Evolutionary conservation across 2,797 vertebrate species (phyloP).

Genomic region (Gallinago nigripennis): DNA sequence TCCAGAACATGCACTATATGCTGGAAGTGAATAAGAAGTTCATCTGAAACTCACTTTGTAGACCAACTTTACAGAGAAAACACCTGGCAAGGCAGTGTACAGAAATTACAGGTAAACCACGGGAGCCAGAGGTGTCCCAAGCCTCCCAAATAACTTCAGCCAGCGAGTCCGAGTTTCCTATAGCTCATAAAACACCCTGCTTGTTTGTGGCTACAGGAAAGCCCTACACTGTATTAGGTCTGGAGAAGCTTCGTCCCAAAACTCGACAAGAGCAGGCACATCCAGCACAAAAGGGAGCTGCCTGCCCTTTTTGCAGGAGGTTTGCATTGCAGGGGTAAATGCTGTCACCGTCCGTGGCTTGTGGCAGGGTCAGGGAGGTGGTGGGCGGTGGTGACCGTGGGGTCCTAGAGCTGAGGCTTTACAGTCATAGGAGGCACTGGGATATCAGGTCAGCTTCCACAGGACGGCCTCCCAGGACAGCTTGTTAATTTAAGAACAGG

Average conservation of each 20-base stretch:
- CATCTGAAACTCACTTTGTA: not conserved
- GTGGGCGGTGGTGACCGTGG: rapidly evolving
- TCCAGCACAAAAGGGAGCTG: not conserved
- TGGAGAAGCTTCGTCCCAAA: not conserved
- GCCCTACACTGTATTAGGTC: not conserved
- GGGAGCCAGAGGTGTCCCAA: not conserved
- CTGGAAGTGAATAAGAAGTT: not conserved
- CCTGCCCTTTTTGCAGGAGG: not conserved
- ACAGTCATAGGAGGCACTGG: not conserved
- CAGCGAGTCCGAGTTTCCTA: not conserved
- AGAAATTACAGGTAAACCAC: not conserved
- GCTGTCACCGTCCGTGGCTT: rapidly evolving
- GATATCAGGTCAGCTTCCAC: not conserved
- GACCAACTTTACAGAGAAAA: not conserved
- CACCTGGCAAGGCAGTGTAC: not conserved
- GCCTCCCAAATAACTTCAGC: not conserved
- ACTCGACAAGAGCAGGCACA: not conserved
- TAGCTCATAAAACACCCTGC: not conserved
- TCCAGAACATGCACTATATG: not conserved
- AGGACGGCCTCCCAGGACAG: not conserved
- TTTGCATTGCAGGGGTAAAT: rapidly evolving
- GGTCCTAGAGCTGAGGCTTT: not conserved
- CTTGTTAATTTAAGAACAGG: not conserved
- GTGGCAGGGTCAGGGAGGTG: not conserved
- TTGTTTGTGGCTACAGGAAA: not conserved